phyloP scores from a whole-genome alignment of 2,888 invertebrate genomes.

The Hymenopus coronatus region DNA sequence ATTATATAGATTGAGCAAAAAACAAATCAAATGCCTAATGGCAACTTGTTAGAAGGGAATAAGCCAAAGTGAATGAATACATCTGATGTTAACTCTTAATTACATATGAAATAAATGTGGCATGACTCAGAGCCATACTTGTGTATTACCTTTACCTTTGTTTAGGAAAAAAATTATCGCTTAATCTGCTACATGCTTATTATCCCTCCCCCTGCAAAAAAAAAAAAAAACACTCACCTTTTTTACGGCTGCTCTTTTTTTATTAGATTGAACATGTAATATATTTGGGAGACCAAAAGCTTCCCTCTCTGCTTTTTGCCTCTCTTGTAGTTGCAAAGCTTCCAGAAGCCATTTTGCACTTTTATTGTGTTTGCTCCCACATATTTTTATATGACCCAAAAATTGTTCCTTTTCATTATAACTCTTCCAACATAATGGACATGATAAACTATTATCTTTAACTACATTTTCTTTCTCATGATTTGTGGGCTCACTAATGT shows the following conservation, averaged over 20 bases:
- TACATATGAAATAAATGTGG: too few relatives aligned
- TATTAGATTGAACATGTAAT: background rate
- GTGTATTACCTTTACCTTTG: too few relatives aligned
- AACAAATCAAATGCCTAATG: too few relatives aligned
- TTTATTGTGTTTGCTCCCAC: slow-evolving; percentile 46
- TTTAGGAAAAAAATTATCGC: too few relatives aligned
- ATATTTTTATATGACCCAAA: slow-evolving; percentile 45
- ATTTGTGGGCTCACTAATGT: background rate
- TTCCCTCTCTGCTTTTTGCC: slow-evolving; percentile 45
- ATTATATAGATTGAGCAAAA: too few relatives aligned
- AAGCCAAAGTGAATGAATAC: too few relatives aligned
- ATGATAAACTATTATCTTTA: slow-evolving; percentile 27
- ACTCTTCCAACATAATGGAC: slow-evolving; percentile 45
- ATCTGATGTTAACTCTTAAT: too few relatives aligned
- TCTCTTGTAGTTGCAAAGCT: slow-evolving; percentile 46
- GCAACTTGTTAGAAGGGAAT: too few relatives aligned
- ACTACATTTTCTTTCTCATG: background rate
- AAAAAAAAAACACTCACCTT: background rate
- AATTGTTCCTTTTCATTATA: slow-evolving; percentile 38
- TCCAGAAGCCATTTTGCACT: slow-evolving; percentile 44
- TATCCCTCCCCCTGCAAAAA: too few relatives aligned
- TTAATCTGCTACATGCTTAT: too few relatives aligned
- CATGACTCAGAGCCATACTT: too few relatives aligned
- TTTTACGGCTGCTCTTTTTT: background rate
- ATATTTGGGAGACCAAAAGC: slow-evolving; percentile 46